Percentiles rank a stretch among this genome's conserved stretches.
Conservation (phyloP, 2,113 vertebrate genomes). For the Meriones unguiculatus region DNA sequence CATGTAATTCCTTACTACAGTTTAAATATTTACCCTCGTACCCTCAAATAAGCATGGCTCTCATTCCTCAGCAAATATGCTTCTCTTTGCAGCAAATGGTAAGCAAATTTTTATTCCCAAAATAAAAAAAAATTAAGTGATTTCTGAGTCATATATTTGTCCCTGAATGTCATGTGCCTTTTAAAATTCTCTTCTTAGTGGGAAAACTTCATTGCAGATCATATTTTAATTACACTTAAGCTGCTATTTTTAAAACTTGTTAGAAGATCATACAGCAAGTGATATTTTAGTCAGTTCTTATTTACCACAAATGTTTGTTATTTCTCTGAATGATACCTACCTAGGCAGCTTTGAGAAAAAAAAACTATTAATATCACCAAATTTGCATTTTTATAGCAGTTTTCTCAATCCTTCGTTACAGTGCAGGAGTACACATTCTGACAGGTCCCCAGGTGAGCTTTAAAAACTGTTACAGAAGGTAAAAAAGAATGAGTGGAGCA, state of each 20-base stretch:
- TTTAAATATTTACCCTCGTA: not conserved
- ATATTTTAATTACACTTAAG: not conserved
- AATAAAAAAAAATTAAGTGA: not conserved
- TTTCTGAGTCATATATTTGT: not conserved
- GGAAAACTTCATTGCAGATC: not conserved
- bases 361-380: conserved; percentile 34
- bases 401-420: conserved; percentile 64
- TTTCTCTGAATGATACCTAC: conserved; percentile 66
- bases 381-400: conserved; percentile 71
- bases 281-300: not conserved
- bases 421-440: conserved; percentile 31
- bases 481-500: not conserved
- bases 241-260: not conserved
- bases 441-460: conserved; percentile 49
- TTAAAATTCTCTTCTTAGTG: conserved; percentile 18
- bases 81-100: not conserved
- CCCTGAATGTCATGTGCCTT: not conserved
- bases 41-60: not conserved
- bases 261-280: not conserved
- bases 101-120: not conserved
- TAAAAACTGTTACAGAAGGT: conserved; percentile 45
- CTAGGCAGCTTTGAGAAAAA: conserved; percentile 53
- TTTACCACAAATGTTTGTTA: not conserved
- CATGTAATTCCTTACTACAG: not conserved
- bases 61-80: not conserved